Conservation (phyloP, 37 sponge, comb jelly and placozoan species). For the Mnemiopsis leidyi region DNA sequence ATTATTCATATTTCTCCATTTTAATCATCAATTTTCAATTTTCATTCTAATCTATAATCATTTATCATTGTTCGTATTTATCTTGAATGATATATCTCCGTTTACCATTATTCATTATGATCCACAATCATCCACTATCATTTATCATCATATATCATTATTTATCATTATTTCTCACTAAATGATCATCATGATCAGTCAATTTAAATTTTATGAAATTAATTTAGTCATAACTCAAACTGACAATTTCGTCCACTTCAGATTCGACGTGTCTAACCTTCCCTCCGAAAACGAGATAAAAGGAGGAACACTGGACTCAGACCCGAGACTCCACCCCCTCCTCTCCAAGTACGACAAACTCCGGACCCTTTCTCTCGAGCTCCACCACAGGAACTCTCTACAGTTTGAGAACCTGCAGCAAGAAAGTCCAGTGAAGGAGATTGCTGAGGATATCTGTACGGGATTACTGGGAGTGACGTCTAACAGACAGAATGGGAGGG, state of each 20-base stretch:
- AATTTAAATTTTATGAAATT: too few species aligned
- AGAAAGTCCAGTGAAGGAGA: background rate
- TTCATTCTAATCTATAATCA: too few species aligned
- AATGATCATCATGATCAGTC: too few species aligned
- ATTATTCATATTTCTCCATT: too few species aligned
- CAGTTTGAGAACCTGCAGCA: background rate
- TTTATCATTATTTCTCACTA: too few species aligned
- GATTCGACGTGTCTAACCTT: conserved; percentile 4
- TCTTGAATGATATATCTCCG: too few species aligned
- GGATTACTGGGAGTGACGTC: background rate
- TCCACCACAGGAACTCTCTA: background rate
- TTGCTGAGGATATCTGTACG: background rate
- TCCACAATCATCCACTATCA: too few species aligned
- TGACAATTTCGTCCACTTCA: background rate
- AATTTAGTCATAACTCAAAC: too few species aligned
- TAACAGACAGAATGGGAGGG: background rate
- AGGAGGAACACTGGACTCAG: background rate
- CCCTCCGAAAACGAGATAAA: background rate
- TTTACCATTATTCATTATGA: too few species aligned
- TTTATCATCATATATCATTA: too few species aligned
- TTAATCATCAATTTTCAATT: too few species aligned
- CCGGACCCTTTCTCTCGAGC: background rate
- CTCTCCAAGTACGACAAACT: background rate
- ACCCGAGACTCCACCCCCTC: background rate
- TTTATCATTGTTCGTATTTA: too few species aligned